These are phyloP conservation scores for Pelmatolapia mariae DNA, from an alignment of 2,113 vertebrate species.

Conservation along the genomic window DNA sequence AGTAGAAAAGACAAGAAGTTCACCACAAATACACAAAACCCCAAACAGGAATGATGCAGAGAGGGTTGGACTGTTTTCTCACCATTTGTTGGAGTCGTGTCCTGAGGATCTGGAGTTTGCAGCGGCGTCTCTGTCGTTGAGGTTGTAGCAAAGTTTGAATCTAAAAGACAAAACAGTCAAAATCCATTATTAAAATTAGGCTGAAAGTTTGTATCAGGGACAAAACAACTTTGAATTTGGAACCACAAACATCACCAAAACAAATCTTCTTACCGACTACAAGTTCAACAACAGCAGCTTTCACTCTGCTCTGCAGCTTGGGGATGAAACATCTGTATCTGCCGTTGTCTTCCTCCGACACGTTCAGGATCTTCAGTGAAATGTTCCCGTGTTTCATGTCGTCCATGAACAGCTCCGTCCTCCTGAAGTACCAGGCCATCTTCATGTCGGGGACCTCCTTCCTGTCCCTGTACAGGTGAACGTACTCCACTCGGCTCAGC, in stretches of 20 bases:
- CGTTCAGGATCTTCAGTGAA: neutral
- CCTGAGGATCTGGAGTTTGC: neutral
- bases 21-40: fast-evolving
- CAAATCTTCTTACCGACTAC: neutral
- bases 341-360: neutral
- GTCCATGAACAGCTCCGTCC: neutral
- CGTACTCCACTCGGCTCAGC: no score
- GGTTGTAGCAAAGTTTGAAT: fast-evolving
- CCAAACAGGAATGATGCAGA: neutral
- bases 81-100: neutral
- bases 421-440: neutral
- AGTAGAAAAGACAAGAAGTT: neutral
- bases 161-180: neutral
- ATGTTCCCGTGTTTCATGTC: neutral
- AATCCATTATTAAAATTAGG: neutral
- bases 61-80: neutral
- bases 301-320: fast-evolving
- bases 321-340: neutral
- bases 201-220: fast-evolving
- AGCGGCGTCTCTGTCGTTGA: no score
- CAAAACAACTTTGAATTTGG: fast-evolving
- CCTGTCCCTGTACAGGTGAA: no score
- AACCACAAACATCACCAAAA: fast-evolving
- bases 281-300: fast-evolving
- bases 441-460: neutral